Conservation (phyloP, 1,140 invertebrate genomes). For the Rhyacophila brunnea region DNA sequence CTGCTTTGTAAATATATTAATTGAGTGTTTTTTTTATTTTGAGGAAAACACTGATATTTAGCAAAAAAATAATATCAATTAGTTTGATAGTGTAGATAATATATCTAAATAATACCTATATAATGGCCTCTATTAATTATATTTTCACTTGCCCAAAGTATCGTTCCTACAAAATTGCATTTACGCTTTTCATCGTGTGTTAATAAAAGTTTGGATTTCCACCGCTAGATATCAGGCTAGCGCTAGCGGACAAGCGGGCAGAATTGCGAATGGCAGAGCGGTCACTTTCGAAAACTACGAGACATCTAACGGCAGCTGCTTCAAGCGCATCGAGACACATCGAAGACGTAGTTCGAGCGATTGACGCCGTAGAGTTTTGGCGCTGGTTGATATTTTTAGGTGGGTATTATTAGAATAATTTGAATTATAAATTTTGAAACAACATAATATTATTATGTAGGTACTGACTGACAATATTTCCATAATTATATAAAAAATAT, state of each 20-base stretch:
- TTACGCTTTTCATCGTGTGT: neutral
- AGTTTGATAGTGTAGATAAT: no score
- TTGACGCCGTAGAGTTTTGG: constrained; percentile 33
- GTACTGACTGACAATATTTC: no score
- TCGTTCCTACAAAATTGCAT: neutral
- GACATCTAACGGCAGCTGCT: constrained; percentile 27
- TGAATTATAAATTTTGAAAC: no score
- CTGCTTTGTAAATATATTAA: no score
- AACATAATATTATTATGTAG: no score
- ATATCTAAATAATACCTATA: no score
- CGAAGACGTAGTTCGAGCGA: constrained; percentile 18
- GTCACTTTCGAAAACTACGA: constrained; percentile 19
- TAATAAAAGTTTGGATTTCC: constrained; percentile 9
- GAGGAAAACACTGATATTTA: no score
- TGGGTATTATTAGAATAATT: neutral
- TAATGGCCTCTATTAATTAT: no score
- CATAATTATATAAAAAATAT: no score
- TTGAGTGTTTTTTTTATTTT: no score
- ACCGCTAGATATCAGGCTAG: constrained; percentile 28
- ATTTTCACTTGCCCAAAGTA: no score
- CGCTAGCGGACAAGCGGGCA: constrained; percentile 16
- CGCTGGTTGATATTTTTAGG: constrained; percentile 33
- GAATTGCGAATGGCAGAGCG: constrained; percentile 23
- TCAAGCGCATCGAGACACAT: constrained; percentile 18
- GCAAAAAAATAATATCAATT: no score